phyloP scores from a whole-genome alignment of 1,140 invertebrate species.

The Bacillus rossius region DNA sequence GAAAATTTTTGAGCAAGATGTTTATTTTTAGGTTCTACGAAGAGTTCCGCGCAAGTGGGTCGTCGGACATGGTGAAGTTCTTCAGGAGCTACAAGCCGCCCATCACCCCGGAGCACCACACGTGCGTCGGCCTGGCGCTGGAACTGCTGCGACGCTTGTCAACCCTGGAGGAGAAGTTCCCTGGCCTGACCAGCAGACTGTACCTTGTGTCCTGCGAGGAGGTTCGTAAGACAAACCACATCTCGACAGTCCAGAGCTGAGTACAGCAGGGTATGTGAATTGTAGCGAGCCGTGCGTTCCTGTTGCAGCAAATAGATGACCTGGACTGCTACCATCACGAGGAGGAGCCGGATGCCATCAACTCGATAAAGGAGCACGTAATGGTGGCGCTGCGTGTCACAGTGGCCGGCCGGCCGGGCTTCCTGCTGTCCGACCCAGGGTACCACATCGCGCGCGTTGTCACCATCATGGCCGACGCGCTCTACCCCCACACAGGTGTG shows the following conservation, averaged over 20 bases:
- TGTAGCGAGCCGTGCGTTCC: too few relatives aligned
- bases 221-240: conserved; percentile 44
- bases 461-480: conserved; percentile 78
- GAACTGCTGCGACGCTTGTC: conserved; percentile 61
- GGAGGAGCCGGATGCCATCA: conserved; percentile 28
- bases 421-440: conserved; percentile 80
- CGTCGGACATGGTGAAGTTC: conserved; percentile 56
- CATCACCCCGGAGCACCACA: conserved; percentile 71
- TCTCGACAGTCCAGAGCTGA: neutral
- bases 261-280: too few relatives aligned
- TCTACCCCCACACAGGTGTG: conserved; percentile 76
- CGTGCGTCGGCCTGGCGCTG: conserved; percentile 81
- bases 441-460: conserved; percentile 83
- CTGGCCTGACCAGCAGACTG: conserved; percentile 57
- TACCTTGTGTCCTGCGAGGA: conserved; percentile 86
- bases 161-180: conserved; percentile 51
- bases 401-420: conserved; percentile 63
- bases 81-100: conserved; percentile 68
- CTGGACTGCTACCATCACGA: conserved; percentile 45
- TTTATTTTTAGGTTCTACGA: conserved; percentile 57
- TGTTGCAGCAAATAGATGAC: conserved; percentile 52
- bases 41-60: conserved; percentile 56
- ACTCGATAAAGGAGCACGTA: conserved; percentile 80
- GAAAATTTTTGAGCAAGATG: neutral
- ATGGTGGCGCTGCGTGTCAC: conserved; percentile 70